Conservation (phyloP, 2,113 vertebrate species). For the Vanacampus margaritifer region DNA sequence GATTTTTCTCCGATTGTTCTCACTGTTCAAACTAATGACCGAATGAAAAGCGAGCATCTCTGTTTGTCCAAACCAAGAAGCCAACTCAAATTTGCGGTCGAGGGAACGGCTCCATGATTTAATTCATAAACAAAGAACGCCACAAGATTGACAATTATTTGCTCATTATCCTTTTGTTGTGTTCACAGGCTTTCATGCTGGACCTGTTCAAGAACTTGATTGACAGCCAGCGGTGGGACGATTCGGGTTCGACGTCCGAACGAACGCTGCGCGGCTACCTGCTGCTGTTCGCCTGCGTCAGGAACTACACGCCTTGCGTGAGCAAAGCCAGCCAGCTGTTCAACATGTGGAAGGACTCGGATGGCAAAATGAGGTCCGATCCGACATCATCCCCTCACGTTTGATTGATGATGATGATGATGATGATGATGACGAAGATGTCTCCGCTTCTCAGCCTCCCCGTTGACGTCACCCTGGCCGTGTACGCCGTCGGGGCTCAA, state of each 20-base stretch:
- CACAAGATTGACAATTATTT: background rate
- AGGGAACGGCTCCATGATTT: too few species aligned
- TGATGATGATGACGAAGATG: too few species aligned
- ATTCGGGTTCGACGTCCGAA: conserved; percentile 79
- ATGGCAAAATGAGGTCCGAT: conserved; percentile 79
- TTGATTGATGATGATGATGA: background rate
- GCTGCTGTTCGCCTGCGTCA: conserved; percentile 76
- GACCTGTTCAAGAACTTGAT: conserved; percentile 78
- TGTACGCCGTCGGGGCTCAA: conserved; percentile 80
- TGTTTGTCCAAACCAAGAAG: background rate
- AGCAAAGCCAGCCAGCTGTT: conserved; percentile 76
- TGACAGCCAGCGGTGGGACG: conserved; percentile 80
- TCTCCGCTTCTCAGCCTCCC: conserved; percentile 72
- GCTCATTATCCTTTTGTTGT: background rate
- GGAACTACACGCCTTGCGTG: conserved; percentile 76
- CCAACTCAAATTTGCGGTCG: too few species aligned
- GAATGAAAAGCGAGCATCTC: background rate
- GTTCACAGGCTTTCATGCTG: conserved; percentile 78
- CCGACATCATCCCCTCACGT: background rate
- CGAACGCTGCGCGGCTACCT: conserved; percentile 77
- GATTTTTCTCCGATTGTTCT: too few species aligned
- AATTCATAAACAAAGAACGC: background rate
- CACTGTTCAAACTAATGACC: too few species aligned
- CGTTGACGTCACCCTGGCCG: conserved; percentile 78
- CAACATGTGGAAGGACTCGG: conserved; percentile 77